Evolutionary conservation across 2,113 vertebrate genomes (phyloP), one percentile per base, ranked within the genome.

Genomic region (Macrotis lagotis): DNA sequence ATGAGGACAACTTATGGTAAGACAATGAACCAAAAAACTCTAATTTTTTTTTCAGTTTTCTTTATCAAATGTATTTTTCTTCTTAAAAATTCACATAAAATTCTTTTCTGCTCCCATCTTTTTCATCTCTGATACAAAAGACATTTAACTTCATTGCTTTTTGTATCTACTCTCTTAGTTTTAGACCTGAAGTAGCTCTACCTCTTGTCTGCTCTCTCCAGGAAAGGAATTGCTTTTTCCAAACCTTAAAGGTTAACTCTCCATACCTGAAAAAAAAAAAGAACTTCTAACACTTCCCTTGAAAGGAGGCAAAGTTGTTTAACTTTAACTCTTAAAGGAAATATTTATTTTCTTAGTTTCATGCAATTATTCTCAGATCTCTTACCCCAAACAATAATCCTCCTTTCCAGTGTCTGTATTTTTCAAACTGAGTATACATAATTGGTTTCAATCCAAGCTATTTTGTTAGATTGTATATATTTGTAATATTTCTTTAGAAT

Each of bases 141-240:
- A 53, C 0, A 90, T 92, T 91, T 92, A 31, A 25, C 53, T 91
- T 92, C 31, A 50, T 16, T 48, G 37, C 31, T 22, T 91, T 89
- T 91, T 51, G 19, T 91, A 47, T 89, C 55, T 90, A 3, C 51
- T 2, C 90, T 66, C 28, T 52, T 52, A 50, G 8, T 91, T 25
- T 24, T 89, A 91, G 51, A 3, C 28, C 25, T 51, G 19, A 2
- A 94, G 12, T 48, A 50, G 16, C 7, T 52, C 28, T 28, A 48
- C 47, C 49, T 50, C 44, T 31, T 89, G 22, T 53, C 47, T 89
- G 3, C 55, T 89, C 7, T n/a, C 31, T 66, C 11, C 89, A 12
- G 49, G 48, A 25, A 91, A 25, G 37, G 89, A 59, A 59, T 95
- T 83, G 91, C 28, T 74, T 94, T 93, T 74, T 95, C 24, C 28